Percentiles rank a stretch among this genome's conserved stretches.
Conservation (phyloP, 1,140 invertebrate species). For the Drosophila nasuta region DNA sequence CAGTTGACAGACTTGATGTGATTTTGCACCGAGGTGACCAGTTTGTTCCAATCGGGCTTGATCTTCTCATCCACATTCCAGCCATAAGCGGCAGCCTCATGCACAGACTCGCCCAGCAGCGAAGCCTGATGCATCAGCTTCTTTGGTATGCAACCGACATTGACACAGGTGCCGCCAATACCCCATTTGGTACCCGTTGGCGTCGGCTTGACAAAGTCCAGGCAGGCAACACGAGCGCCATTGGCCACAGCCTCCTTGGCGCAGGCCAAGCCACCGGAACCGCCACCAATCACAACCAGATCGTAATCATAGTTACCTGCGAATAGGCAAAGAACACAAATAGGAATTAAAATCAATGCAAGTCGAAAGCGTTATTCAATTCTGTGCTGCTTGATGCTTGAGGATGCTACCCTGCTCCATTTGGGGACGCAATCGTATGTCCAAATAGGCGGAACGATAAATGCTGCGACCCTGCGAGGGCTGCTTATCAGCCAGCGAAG, state of each 20-base stretch:
- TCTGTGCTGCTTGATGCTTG: background rate
- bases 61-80: constrained; percentile 91
- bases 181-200: constrained; percentile 95
- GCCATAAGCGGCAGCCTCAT: constrained; percentile 92
- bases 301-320: constrained; percentile 91
- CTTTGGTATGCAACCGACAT: constrained; percentile 99
- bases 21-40: constrained; percentile 91
- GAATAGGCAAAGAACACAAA: constrained; percentile 12
- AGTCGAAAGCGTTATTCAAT: background rate
- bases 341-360: background rate
- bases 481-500: constrained; percentile 57
- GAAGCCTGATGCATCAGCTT: constrained; percentile 98
- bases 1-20: constrained; percentile 96
- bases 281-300: constrained; percentile 97
- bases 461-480: constrained; percentile 60
- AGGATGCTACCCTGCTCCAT: constrained; percentile 19
- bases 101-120: constrained; percentile 92
- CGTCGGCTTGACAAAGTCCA: constrained; percentile 96
- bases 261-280: constrained; percentile 96
- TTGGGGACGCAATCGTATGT: constrained; percentile 59
- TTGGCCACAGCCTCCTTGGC: constrained; percentile 95
- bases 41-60: constrained; percentile 89
- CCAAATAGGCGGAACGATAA: constrained; percentile 74
- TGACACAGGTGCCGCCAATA: constrained; percentile 98
- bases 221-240: constrained; percentile 96